Percentiles rank a stretch among this genome's conserved stretches.
phyloP scores from a whole-genome alignment of 2,888 invertebrate genomes.

The Cheilosia variabilis region DNA sequence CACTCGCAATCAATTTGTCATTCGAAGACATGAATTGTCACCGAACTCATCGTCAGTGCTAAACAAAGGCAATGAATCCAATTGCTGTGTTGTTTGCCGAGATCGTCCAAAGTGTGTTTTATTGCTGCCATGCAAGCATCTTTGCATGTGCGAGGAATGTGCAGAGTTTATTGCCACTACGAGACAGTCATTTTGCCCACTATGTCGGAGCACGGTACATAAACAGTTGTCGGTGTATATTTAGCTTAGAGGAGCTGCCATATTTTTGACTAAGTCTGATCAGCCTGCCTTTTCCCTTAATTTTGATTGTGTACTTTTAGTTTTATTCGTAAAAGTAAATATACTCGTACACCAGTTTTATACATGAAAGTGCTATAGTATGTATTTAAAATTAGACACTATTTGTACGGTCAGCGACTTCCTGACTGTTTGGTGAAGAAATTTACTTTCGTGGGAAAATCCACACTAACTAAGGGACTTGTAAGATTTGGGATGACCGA shows the following conservation, averaged over 20 bases:
- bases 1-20: background rate
- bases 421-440: no score
- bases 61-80: constrained; percentile 59
- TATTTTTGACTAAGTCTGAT: constrained; percentile 44
- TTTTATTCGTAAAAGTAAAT: constrained; percentile 23
- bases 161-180: constrained; percentile 62
- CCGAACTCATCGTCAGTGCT: constrained; percentile 6
- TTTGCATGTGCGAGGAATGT: constrained; percentile 78
- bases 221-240: constrained; percentile 66
- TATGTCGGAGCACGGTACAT: constrained; percentile 75
- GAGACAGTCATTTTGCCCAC: constrained; percentile 74
- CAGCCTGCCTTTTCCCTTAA: background rate
- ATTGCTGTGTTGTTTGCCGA: constrained; percentile 76
- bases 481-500: no score
- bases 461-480: no score
- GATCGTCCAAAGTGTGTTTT: constrained; percentile 77
- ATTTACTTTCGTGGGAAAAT: no score
- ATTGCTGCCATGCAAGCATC: constrained; percentile 77
- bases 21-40: constrained; percentile 1
- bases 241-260: constrained; percentile 28
- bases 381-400: background rate
- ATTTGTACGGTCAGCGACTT: no score
- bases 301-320: constrained; percentile 10
- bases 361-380: background rate
- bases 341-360: constrained; percentile 2